Base-by-base conservation (phyloP, 2,113 vertebrate genomes). In the Crocuta crocuta region DNA sequence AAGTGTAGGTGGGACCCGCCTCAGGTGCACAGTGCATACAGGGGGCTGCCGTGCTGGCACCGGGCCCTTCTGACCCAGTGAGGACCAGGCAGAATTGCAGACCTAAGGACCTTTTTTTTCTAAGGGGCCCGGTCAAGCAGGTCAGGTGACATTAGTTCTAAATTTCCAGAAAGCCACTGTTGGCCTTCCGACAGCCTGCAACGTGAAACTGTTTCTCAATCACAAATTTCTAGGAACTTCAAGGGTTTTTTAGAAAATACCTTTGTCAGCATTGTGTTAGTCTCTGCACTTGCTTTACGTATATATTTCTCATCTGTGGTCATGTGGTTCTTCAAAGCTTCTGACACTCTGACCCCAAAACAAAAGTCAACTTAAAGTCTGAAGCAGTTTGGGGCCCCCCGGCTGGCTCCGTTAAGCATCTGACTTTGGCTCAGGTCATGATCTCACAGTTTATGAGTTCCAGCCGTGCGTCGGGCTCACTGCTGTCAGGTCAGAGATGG, bases 1-100 rank as follows among this genome's bases (percentile, higher is more conserved):
- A 68, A 2, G 63, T 33, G 16, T 15, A 5, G 82, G 39, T 15
- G 19, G 81, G 23, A 80, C 28, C 55, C 65, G 24, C 35, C 68
- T n/a, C 70, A 33, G 21, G 1, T 2, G 4, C 7, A 23, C 2
- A 16, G 10, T 10, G 43, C 8, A 0, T 16, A 35, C 1, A 4
- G 10, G 70, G 11, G 31, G 48, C 35, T 16, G 11, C 10, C 65
- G 28, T 50, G 8, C n/a, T 10, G 13, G 50, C 50, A 43, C 5
- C 4, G 43, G 26, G 65, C 2, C 10, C 10, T 63, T 1, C 21
- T 33, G 26, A 81, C 33, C 8, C 48, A 63, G 92, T 33, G 15
- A n/a, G 24, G 39, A 33, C 70, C 7, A 2, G 10, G 31, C 81
- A 26, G 33, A 45, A 55, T 1, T 53, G 24, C 17, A n/a, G 48